Conservation (phyloP, 1,140 invertebrate species). For the Pinna nobilis region DNA sequence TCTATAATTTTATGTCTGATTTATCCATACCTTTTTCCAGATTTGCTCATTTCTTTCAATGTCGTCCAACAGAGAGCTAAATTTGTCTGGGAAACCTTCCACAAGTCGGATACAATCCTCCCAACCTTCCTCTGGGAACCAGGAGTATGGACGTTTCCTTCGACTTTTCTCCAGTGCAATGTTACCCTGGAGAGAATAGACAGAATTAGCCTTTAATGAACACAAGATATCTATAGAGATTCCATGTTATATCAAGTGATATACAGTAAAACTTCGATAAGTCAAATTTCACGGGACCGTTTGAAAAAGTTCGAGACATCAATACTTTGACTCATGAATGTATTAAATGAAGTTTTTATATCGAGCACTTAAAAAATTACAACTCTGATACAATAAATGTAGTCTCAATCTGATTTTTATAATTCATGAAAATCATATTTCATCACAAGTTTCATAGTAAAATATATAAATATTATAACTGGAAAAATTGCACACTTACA, state of each 20-base stretch:
- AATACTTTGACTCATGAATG: no score
- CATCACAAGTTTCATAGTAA: no score
- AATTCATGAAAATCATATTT: no score
- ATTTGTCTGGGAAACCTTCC: conserved; percentile 81
- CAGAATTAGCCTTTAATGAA: background rate
- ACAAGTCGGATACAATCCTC: conserved; percentile 85
- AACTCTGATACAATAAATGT: no score
- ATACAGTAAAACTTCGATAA: no score
- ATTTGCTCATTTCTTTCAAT: conserved; percentile 78
- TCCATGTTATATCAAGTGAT: conserved; percentile 1
- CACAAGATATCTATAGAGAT: background rate
- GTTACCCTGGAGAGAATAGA: conserved; percentile 77
- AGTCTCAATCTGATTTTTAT: no score
- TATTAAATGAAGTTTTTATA: no score
- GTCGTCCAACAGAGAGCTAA: conserved; percentile 81
- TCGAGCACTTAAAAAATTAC: no score
- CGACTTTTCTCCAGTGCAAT: conserved; percentile 84
- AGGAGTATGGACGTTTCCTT: conserved; percentile 80
- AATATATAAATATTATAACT: no score
- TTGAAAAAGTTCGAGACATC: no score
- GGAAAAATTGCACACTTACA: no score
- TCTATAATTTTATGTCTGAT: background rate
- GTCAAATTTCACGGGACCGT: no score
- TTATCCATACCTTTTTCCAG: conserved; percentile 83
- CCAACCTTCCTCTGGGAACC: conserved; percentile 86